These are phyloP conservation scores for Pyrocephalus nanus DNA, from an alignment of 2,797 vertebrate species.

Conservation along the genomic window DNA sequence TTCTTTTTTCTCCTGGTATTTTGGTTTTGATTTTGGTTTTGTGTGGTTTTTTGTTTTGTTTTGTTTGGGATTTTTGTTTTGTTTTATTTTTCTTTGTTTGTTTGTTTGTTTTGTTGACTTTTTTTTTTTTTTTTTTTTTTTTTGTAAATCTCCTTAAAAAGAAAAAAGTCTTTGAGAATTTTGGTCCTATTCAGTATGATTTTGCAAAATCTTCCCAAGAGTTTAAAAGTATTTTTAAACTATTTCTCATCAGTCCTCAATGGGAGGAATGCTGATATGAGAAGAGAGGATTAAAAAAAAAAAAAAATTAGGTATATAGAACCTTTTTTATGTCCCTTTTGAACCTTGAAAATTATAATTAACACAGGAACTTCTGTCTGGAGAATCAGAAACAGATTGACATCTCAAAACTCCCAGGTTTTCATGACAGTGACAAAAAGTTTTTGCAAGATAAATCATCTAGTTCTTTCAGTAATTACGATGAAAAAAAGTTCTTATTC, in stretches of 20 bases:
- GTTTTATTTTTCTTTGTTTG: not conserved
- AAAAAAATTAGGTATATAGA: not conserved
- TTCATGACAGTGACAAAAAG: not conserved
- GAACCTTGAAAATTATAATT: slow-evolving; percentile 2
- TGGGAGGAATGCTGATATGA: not conserved
- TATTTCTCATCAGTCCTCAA: not conserved
- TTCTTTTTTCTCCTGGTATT: too few relatives aligned
- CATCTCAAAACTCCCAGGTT: not conserved
- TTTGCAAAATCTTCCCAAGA: not conserved
- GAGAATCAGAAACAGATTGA: not conserved
- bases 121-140: not conserved
- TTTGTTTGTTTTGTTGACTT: not conserved
- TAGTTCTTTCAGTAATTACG: not conserved
- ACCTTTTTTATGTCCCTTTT: not conserved
- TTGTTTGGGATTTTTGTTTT: too few relatives aligned
- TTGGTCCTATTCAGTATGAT: not conserved
- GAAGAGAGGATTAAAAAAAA: not conserved
- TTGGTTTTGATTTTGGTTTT: too few relatives aligned
- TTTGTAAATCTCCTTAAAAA: not conserved
- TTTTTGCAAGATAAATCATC: not conserved
- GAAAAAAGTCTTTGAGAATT: not conserved
- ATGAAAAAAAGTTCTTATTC: not conserved
- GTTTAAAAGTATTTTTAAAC: not conserved
- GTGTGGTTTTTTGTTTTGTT: too few relatives aligned
- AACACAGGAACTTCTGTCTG: not conserved